phyloP scores from a whole-genome alignment of 2,113 vertebrate genomes.

The Orthonyx spaldingii region DNA sequence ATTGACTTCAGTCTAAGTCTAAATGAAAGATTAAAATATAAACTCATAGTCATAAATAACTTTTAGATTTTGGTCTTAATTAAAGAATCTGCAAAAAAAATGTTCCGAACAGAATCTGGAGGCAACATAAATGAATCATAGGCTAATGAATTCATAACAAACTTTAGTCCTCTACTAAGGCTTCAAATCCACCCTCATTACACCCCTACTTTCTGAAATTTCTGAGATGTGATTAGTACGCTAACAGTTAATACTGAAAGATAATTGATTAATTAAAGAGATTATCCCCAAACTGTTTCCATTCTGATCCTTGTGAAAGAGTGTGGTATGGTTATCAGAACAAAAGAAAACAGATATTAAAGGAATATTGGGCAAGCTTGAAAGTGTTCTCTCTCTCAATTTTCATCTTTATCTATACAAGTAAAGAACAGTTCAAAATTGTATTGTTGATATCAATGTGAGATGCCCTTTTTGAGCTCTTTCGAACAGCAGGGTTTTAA shows the following conservation, averaged over 20 bases:
- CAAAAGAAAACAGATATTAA: not conserved
- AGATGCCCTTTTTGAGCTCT: not conserved
- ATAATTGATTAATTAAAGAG: not conserved
- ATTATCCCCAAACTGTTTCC: not conserved
- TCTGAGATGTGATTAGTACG: not conserved
- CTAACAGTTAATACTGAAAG: not conserved
- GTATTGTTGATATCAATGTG: not conserved
- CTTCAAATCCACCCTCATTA: not conserved
- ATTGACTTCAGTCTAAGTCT: not conserved
- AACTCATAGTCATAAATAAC: not conserved
- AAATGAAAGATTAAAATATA: not conserved
- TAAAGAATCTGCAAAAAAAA: not conserved
- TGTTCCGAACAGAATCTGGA: not conserved
- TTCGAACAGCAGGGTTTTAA: not conserved
- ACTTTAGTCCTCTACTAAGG: not conserved
- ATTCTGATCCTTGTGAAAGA: not conserved
- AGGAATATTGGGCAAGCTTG: not conserved
- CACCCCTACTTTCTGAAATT: not conserved
- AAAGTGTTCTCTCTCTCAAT: not conserved
- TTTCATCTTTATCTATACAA: not conserved
- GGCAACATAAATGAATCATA: not conserved
- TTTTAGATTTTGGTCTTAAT: not conserved
- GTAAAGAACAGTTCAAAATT: not conserved
- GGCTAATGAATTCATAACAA: not conserved
- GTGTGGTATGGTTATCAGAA: not conserved